Evolutionary conservation across 1,140 invertebrate genomes (phyloP).

Genomic region (Drosophila repletoides): DNA sequence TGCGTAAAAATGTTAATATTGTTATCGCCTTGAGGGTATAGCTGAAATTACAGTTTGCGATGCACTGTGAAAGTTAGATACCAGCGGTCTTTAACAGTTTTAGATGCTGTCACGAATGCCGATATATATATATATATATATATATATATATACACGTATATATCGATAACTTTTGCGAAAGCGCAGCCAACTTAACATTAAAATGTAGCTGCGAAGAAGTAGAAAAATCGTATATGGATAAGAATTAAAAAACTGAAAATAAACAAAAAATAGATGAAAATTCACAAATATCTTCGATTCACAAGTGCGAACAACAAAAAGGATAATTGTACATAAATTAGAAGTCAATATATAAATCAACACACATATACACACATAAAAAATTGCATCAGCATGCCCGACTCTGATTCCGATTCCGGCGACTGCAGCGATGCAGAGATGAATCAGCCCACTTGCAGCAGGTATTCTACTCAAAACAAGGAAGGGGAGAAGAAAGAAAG

Average conservation of each 20-base stretch:
- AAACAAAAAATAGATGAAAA: constrained; percentile 35
- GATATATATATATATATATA: too few species aligned
- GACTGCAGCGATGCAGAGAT: constrained; percentile 50
- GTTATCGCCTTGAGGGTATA: neutral
- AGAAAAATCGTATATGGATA: constrained; percentile 48
- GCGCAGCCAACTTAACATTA: constrained; percentile 45
- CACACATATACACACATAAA: constrained; percentile 42
- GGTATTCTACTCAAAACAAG: constrained; percentile 21
- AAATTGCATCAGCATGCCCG: constrained; percentile 75
- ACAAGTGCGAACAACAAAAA: neutral
- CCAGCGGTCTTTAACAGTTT: constrained; percentile 27
- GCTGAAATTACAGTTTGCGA: constrained; percentile 4
- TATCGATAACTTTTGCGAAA: constrained; percentile 27
- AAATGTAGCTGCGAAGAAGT: constrained; percentile 45
- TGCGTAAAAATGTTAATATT: neutral
- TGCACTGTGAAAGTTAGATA: constrained; percentile 4
- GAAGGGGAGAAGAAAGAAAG: constrained; percentile 41
- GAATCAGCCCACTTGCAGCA: constrained; percentile 66
- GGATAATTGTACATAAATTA: constrained; percentile 8
- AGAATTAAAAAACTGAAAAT: constrained; percentile 43
- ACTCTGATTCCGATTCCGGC: constrained; percentile 71
- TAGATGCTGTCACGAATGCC: constrained; percentile 16
- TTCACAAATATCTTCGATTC: neutral
- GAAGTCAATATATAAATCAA: neutral
- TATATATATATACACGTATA: too few species aligned